phyloP scores from a whole-genome alignment of 1,140 invertebrate genomes.

The Heliothis virescens region DNA sequence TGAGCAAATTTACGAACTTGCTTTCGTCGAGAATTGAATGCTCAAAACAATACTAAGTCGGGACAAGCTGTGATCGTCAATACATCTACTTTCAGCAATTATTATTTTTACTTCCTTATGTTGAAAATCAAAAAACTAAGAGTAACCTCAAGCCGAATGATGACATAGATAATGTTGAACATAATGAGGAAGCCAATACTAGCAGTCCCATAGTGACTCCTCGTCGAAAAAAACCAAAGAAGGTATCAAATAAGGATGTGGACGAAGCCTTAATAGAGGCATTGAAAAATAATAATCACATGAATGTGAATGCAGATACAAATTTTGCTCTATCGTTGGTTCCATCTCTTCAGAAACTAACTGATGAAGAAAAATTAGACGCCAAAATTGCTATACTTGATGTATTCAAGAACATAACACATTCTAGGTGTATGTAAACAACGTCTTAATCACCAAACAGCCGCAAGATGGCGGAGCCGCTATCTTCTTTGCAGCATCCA shows the following conservation, averaged over 20 bases:
- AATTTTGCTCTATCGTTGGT: conserved; percentile 28
- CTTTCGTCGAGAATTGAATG: conserved; percentile 42
- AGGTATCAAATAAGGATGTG: neutral
- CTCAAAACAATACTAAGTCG: conserved; percentile 46
- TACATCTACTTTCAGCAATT: too few species aligned
- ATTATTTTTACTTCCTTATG: too few species aligned
- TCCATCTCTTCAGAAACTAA: conserved; percentile 39
- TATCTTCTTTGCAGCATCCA: neutral
- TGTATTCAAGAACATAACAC: conserved; percentile 1
- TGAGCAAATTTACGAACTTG: conserved; percentile 48
- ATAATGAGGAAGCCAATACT: neutral
- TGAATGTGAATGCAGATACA: neutral
- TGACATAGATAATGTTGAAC: neutral
- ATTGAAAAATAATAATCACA: neutral
- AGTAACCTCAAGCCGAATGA: neutral
- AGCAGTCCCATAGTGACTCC: neutral
- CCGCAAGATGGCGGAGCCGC: neutral
- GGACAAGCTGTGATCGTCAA: too few species aligned
- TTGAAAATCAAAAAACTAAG: neutral
- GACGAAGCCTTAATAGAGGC: neutral
- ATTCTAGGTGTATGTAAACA: neutral
- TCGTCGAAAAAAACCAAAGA: neutral
- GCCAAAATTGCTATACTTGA: conserved; percentile 42
- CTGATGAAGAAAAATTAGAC: conserved; percentile 43
- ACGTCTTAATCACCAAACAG: neutral